A percentile compares a stretch with the other conserved stretches of the same genome.
Evolutionary conservation across 2,888 invertebrate genomes (phyloP).

Genomic region (Xylocampa areola): DNA sequence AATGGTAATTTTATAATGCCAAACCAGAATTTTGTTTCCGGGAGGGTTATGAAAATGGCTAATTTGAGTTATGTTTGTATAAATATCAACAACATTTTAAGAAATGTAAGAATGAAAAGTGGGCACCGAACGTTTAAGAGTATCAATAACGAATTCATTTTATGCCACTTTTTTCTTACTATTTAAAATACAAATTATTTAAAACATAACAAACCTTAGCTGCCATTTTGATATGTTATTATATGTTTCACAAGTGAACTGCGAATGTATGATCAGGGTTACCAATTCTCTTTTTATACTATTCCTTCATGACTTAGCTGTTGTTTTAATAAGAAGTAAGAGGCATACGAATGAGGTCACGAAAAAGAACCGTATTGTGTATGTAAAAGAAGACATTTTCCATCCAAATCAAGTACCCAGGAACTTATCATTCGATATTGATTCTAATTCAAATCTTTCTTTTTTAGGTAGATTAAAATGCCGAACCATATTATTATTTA

Average conservation of each 20-base stretch:
- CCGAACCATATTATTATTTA: neutral
- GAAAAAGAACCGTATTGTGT: constrained; percentile 28
- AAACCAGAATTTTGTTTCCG: too few species aligned
- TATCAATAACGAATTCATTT: too few species aligned
- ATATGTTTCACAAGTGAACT: constrained; percentile 82
- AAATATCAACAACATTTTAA: too few species aligned
- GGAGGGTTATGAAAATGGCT: too few species aligned
- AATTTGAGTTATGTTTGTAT: too few species aligned
- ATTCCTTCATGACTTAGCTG: constrained; percentile 75
- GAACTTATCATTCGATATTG: constrained; percentile 5
- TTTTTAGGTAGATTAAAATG: neutral
- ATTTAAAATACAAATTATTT: constrained; percentile 4
- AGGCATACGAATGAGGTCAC: constrained; percentile 83
- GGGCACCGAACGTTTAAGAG: too few species aligned
- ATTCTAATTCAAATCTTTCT: neutral
- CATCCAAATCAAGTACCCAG: neutral
- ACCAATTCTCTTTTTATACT: constrained; percentile 77
- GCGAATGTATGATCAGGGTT: constrained; percentile 82
- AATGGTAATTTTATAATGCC: too few species aligned
- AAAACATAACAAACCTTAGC: constrained; percentile 77
- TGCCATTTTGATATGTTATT: constrained; percentile 82
- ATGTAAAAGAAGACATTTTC: constrained; percentile 9
- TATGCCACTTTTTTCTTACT: neutral
- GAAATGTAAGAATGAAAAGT: too few species aligned
- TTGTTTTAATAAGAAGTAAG: constrained; percentile 85